Conservation (phyloP, 2,797 vertebrate genomes). For the Percopsis omiscomaycus region DNA sequence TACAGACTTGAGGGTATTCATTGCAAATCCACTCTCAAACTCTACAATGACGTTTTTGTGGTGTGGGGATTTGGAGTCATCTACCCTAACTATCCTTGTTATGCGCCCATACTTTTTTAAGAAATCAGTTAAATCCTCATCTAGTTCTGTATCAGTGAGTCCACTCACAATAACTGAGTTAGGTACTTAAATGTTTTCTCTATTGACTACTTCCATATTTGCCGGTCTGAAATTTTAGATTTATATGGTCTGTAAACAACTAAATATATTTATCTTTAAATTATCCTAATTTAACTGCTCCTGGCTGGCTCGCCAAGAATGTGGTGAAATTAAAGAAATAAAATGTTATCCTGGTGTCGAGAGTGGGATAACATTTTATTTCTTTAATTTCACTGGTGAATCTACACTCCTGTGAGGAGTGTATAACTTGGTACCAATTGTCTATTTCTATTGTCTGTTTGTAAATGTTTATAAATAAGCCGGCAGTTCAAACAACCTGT, state of each 20-base stretch:
- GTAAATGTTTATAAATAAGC: too few species aligned
- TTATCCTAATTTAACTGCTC: constrained; percentile 11
- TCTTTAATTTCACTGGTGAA: too few species aligned
- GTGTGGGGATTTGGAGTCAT: constrained; percentile 17
- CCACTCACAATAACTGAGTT: constrained; percentile 28
- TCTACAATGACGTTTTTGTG: constrained; percentile 25
- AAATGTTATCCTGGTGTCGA: too few species aligned
- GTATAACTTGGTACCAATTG: too few species aligned
- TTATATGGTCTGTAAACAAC: neutral
- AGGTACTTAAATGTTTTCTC: constrained; percentile 17
- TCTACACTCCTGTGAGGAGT: too few species aligned
- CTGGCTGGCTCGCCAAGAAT: constrained; percentile 28
- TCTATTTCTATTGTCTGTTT: too few species aligned
- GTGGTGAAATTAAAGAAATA: too few species aligned
- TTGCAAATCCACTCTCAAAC: constrained; percentile 14
- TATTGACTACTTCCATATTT: constrained; percentile 21
- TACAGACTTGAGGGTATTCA: constrained; percentile 4
- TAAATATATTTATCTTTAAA: constrained; percentile 1
- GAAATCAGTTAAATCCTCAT: constrained; percentile 17
- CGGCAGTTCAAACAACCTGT: too few species aligned
- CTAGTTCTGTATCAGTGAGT: constrained; percentile 15
- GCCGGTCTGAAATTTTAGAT: constrained; percentile 8
- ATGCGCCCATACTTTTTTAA: constrained; percentile 18
- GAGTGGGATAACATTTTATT: too few species aligned
- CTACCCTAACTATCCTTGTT: constrained; percentile 8